Base-by-base conservation (phyloP, 64 coral and sea anemone genomes). In the Stichodactyla mertensii region DNA sequence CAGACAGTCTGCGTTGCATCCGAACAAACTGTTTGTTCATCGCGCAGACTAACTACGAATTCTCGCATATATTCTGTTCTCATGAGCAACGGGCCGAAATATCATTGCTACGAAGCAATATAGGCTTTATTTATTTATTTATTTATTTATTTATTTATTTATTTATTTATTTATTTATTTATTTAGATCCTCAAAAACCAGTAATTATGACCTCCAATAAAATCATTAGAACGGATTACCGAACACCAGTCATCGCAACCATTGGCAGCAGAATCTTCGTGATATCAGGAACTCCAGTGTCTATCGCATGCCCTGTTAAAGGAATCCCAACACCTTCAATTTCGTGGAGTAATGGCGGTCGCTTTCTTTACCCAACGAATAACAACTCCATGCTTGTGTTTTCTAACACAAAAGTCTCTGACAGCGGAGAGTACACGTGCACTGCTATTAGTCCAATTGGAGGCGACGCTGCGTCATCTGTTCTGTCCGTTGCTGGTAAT, bases 401-500 rank as follows among this genome's bases (percentile, higher is more conserved):
- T 24, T 16, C 13, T 62, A 62, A 82, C 18, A 77, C 77, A 5
- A 53, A 54, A 18, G 51, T 79, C 10, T 84, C 69, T 36, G 87
- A 90, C 67, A 82, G 77, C 23, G 88, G 88, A 16, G 88, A 83
- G 2, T 96, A 93, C 70, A 90, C 86, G 9, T 96, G 94, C 26
- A 93, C 79, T 26, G 94, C 85, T 22, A 90, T 55, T 20, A 96
- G 91, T 67, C 57, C 18, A 4, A 87, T 64, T 18, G 94, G 91
- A 20, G 56, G 82, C 27, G 94, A 96, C 64, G 88, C 85, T n/a
- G 94, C 85, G 0, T 93, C 94, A 0, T 92, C 91, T 27, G 84
- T 86, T 52, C 52, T 96, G 6, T 56, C 84, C 1, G 80, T 93
- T 18, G 58, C 58, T 54, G 91, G 91, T 92, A 71, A 55, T 45